Base-by-base conservation (phyloP, 2,888 invertebrate species). In the Tanypteryx hageni region DNA sequence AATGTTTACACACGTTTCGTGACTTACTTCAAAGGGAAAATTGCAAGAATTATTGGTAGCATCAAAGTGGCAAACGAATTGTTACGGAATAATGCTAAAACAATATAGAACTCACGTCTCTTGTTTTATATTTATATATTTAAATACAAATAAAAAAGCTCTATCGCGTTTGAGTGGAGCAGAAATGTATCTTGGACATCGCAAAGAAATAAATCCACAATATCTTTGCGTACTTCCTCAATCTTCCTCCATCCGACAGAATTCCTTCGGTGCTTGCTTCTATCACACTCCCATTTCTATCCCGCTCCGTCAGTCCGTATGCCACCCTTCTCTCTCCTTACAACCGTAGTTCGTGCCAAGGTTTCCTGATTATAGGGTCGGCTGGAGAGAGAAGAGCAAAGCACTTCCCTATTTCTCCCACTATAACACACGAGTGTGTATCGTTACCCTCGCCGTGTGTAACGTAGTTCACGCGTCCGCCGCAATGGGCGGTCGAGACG, bases 301-400 rank as follows among this genome's bases (percentile, higher is more conserved):
- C 76, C 27, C 3, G 44, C 44, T 44, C 44, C 44, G 5, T 44
- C 44, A 44, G 5, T 4, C 76, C 76, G 76, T 27, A 22, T 22
- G 27, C 76, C 22, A 22, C 13, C 76, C 76, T 22, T 27, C 76
- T 22, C 5, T 22, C 5, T 27, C 11, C 22, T n/a, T 27, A 76
- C 76, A 76, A 76, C 76, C 76, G 76, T 76, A 76, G 22, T 76
- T 13, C 76, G 13, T 27, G 13, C 76, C 76, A 27, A 76, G 27
- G 22, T 27, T 76, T 76, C 76, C 76, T 76, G 76, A 76, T 76
- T 76, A 76, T 76, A 76, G 76, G 76, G 76, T 76, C 76, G 76
- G 22, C n/a, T 9, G n/a, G 7, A 18, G 64, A 44, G 44, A 44
- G 44, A 44, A 44, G 44, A 44, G 44, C 44, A 44, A 64, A 68